phyloP scores from a whole-genome alignment of 2,113 vertebrate species.

The Microtus montanus region DNA sequence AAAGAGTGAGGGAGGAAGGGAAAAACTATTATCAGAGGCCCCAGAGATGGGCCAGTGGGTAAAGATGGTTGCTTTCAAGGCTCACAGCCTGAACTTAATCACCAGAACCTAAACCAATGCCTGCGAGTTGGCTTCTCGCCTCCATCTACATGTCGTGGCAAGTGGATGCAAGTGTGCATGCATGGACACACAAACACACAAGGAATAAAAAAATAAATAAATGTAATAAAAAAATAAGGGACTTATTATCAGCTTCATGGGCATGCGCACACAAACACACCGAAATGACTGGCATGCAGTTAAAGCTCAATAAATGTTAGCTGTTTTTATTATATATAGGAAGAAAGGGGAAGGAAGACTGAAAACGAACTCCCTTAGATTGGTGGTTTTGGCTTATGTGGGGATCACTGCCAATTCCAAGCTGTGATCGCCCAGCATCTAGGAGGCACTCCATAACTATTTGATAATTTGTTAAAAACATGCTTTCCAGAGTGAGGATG shows the following conservation, averaged over 20 bases:
- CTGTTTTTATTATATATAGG: neutral
- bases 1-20: rapidly evolving
- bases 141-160: neutral
- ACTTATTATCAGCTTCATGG: neutral
- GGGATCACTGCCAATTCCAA: neutral
- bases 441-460: neutral
- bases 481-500: neutral
- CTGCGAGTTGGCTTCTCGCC: neutral
- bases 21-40: neutral
- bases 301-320: neutral
- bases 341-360: neutral
- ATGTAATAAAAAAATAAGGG: neutral
- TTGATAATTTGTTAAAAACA: neutral
- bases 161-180: neutral
- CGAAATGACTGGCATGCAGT: neutral
- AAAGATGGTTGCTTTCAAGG: neutral
- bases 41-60: neutral
- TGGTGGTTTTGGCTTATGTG: neutral
- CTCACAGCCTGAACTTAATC: neutral
- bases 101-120: neutral
- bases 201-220: neutral
- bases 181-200: neutral
- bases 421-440: neutral
- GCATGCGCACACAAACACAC: neutral
- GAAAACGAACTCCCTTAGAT: neutral